A percentile compares a stretch with the other conserved stretches of the same genome.
phyloP scores from a whole-genome alignment of 2,888 invertebrate species.

The Drosophila mimetica region DNA sequence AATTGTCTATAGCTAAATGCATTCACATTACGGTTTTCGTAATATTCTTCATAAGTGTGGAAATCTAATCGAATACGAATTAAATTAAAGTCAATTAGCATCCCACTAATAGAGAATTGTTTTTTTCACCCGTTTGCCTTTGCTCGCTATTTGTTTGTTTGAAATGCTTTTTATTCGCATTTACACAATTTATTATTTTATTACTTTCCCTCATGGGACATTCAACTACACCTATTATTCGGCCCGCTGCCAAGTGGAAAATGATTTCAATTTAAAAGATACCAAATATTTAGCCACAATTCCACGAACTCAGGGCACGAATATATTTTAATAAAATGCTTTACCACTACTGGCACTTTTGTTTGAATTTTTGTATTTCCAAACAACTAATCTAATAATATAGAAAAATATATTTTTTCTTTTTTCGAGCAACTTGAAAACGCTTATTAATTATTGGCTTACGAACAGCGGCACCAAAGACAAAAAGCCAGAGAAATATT shows the following conservation, averaged over 20 bases:
- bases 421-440: background rate
- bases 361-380: constrained; percentile 8
- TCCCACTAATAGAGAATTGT: constrained; percentile 51
- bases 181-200: constrained; percentile 14
- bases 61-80: constrained; percentile 42
- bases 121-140: constrained; percentile 5
- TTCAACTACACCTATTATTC: constrained; percentile 49
- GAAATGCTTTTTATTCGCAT: constrained; percentile 6
- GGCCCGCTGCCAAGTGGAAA: constrained; percentile 58
- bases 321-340: constrained; percentile 9
- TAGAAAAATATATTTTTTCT: background rate
- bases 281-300: background rate
- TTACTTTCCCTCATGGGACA: constrained; percentile 25
- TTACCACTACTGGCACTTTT: constrained; percentile 3
- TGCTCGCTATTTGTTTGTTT: constrained; percentile 17
- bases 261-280: constrained; percentile 20
- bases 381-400: background rate
- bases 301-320: background rate
- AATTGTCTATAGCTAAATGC: constrained; percentile 15
- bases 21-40: constrained; percentile 23
- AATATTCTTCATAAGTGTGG: constrained; percentile 21
- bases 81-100: constrained; percentile 56
- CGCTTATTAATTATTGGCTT: constrained; percentile 14
- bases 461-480: constrained; percentile 6
- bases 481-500: constrained; percentile 19